Conservation (phyloP, 2,113 vertebrate species). For the Psettodes erumei region DNA sequence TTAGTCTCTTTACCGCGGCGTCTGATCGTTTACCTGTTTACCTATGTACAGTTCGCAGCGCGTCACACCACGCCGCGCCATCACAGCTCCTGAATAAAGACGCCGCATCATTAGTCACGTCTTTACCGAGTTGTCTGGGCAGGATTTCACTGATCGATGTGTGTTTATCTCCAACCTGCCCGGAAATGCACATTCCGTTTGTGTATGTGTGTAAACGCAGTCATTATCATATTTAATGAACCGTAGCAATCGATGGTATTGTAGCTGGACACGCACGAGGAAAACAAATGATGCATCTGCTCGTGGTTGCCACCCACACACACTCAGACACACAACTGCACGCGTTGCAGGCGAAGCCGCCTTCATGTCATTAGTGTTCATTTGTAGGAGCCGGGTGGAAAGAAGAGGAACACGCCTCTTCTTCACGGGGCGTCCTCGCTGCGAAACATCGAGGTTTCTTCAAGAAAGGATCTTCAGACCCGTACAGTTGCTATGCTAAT, state of each 20-base stretch:
- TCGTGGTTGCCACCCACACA: not conserved
- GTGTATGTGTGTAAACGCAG: not conserved
- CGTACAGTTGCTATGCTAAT: too few species aligned
- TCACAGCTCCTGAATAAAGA: conserved; percentile 1
- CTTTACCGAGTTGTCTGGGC: not conserved
- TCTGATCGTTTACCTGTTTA: too few species aligned
- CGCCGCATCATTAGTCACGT: not conserved
- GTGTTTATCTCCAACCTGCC: not conserved
- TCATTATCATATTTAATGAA: conserved; percentile 29
- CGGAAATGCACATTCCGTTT: not conserved
- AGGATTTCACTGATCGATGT: not conserved
- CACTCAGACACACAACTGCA: not conserved
- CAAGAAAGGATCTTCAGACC: too few species aligned
- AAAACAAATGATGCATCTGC: not conserved
- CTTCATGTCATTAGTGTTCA: too few species aligned
- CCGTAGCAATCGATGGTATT: conserved; percentile 5
- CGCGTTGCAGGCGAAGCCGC: too few species aligned
- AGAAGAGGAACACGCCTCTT: not conserved
- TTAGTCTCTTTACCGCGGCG: too few species aligned
- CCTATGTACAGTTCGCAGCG: too few species aligned
- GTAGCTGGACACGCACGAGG: not conserved
- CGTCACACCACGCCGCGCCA: not conserved
- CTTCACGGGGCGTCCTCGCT: too few species aligned
- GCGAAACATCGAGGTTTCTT: too few species aligned
- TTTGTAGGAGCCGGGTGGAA: not conserved